Evolutionary conservation across 2,888 invertebrate genomes (phyloP), one percentile per base, ranked within the genome.

Genomic region (Pseudococcus viburni): DNA sequence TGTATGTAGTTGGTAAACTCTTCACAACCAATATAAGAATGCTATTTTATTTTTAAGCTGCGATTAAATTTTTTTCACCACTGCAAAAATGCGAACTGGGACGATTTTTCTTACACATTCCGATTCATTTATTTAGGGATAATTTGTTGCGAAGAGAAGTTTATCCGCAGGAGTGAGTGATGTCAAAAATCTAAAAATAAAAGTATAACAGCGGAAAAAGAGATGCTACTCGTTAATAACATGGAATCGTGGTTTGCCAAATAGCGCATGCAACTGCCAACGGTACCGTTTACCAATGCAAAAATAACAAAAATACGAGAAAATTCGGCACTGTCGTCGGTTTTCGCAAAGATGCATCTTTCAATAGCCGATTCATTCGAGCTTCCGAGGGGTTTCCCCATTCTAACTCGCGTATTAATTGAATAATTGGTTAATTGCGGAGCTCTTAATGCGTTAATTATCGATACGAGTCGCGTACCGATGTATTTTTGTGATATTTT

Each of bases 151-250:
- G 80, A 83, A 46, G 19, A n/a, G 80, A 26, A 26, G 80, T 83
- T 83, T 83, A 12, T 83, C 46, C 80, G 17, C 80, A 83, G 80
- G 42, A 33, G 46, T 42, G 80, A 83, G 12, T 46, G 80, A 83
- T 83, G 80, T 83, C 80, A 83, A 83, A 83, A 83, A 83, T 83
- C 80, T 83, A 83, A 83, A 83, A 83, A 83, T 83, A 83, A 83
- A 83, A 46, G 11, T 46, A 46, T 83, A 42, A 83, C 42, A 83
- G 39, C 80, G 80, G 33, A n/a, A 77, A 39, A 83, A 33, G 80
- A 46, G 80, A 64, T 64, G 80, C 39, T 83, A 19, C n/a, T 42
- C 80, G 80, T 46, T 83, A 83, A 83, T 83, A 73, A 73, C 73
- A 83, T 46, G 80, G 80, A 83, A 46, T 83, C 17, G 80, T 46